A percentile compares a stretch with the other conserved stretches of the same genome.
These are phyloP conservation scores for Porites lutea DNA, from an alignment of 64 coral and sea anemone species.

Conservation along the genomic window DNA sequence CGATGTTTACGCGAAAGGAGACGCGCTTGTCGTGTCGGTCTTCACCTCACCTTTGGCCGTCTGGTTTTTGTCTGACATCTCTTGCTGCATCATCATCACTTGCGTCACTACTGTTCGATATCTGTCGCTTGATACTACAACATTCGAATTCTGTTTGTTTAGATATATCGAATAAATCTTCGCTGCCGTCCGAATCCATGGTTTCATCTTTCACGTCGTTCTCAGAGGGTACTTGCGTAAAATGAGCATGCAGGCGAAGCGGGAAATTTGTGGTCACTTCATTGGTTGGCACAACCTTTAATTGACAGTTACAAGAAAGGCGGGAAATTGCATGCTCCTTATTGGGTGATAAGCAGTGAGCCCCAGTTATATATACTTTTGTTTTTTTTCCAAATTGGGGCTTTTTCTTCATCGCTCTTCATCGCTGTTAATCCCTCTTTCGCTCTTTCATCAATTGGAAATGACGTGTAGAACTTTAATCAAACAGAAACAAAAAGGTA, in stretches of 20 bases:
- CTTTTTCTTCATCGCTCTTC: conserved; percentile 22
- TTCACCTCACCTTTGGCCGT: conserved; percentile 6
- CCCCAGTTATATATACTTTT: neutral
- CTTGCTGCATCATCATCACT: conserved; percentile 3
- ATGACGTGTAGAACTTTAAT: conserved; percentile 32
- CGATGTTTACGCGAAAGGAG: conserved; percentile 17
- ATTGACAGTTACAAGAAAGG: conserved; percentile 32
- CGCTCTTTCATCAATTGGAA: no score
- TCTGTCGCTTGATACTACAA: conserved; percentile 24
- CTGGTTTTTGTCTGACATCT: conserved; percentile 12
- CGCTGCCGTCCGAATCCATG: neutral
- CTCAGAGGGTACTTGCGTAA: neutral
- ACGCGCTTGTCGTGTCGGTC: conserved; percentile 11
- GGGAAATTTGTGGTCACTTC: conserved; percentile 36
- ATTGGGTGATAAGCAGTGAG: neutral
- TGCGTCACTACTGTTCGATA: conserved; percentile 21
- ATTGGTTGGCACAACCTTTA: conserved; percentile 28
- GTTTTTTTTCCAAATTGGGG: neutral
- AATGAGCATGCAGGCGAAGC: neutral
- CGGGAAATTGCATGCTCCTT: conserved; percentile 12
- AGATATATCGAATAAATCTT: neutral
- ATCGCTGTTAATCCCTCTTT: no score
- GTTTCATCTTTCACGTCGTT: neutral
- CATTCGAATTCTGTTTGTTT: conserved; percentile 15
- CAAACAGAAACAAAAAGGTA: conserved; percentile 38